Evolutionary conservation across 2,113 vertebrate species (phyloP).

Genomic region (Eira barbara): DNA sequence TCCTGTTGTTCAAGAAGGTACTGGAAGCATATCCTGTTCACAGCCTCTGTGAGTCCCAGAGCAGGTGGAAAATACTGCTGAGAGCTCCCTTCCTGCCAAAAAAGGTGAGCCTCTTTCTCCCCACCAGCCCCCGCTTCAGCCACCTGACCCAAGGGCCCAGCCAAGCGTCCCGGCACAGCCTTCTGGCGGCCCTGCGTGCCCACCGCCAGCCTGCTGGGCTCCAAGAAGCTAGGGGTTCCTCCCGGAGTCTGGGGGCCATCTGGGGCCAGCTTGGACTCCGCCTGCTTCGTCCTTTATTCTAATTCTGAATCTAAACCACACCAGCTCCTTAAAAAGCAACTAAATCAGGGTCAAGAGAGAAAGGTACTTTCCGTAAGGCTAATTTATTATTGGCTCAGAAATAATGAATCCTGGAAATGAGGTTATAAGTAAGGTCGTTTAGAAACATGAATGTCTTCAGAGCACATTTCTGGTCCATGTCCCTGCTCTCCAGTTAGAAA

Average conservation of each 20-base stretch:
- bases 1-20: background rate
- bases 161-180: accelerated
- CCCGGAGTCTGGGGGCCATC: background rate
- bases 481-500: background rate
- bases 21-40: background rate
- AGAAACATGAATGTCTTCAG: background rate
- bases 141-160: background rate
- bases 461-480: background rate
- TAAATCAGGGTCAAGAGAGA: slow-evolving; percentile 52
- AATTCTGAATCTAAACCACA: slow-evolving; percentile 13
- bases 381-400: slow-evolving; percentile 40
- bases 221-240: background rate
- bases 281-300: background rate
- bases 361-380: background rate
- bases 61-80: background rate
- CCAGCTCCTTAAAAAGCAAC: background rate
- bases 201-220: background rate
- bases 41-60: background rate
- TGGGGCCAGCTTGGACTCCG: background rate
- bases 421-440: background rate
- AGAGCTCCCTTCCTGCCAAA: background rate
- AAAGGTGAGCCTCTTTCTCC: background rate
- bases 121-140: background rate
- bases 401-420: slow-evolving; percentile 49
- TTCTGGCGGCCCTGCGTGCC: background rate